These are phyloP conservation scores for Tetragnatha versicolor DNA, from an alignment of 1,140 invertebrate species.

Conservation along the genomic window DNA sequence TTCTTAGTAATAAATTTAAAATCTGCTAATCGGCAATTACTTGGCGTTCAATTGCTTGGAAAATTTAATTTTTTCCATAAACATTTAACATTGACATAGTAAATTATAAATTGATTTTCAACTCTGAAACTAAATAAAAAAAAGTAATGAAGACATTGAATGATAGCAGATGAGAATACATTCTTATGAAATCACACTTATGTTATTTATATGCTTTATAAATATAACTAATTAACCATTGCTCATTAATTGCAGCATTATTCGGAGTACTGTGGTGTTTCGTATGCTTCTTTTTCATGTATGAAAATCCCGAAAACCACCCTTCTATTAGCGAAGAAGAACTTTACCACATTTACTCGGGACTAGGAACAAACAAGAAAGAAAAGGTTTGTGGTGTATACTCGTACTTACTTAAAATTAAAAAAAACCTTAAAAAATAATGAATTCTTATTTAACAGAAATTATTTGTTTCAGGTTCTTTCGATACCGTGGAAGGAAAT, in stretches of 20 bases:
- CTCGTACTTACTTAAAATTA: not conserved
- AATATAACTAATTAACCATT: too few relatives aligned
- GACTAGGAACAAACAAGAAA: not conserved
- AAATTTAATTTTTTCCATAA: too few relatives aligned
- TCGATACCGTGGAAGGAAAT: slow-evolving; percentile 45
- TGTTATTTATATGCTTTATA: too few relatives aligned
- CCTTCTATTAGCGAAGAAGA: slow-evolving; percentile 25
- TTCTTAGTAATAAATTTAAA: too few relatives aligned
- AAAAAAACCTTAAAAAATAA: not conserved
- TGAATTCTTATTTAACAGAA: not conserved
- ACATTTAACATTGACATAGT: too few relatives aligned
- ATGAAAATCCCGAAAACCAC: slow-evolving; percentile 12
- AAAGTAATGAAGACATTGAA: too few relatives aligned
- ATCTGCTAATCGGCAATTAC: too few relatives aligned
- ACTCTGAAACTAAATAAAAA: too few relatives aligned
- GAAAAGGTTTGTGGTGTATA: slow-evolving; percentile 12
- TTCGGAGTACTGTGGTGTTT: slow-evolving; percentile 27
- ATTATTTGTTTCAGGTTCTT: slow-evolving; percentile 11
- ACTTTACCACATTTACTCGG: not conserved
- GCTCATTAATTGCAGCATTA: not conserved
- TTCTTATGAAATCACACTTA: too few relatives aligned
- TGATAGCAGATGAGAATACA: too few relatives aligned
- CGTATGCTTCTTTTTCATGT: slow-evolving; percentile 7
- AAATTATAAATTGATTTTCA: too few relatives aligned
- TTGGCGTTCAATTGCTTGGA: too few relatives aligned